These are phyloP conservation scores for Triplophysa siluroides DNA, from an alignment of 2,113 vertebrate genomes.

Conservation along the genomic window DNA sequence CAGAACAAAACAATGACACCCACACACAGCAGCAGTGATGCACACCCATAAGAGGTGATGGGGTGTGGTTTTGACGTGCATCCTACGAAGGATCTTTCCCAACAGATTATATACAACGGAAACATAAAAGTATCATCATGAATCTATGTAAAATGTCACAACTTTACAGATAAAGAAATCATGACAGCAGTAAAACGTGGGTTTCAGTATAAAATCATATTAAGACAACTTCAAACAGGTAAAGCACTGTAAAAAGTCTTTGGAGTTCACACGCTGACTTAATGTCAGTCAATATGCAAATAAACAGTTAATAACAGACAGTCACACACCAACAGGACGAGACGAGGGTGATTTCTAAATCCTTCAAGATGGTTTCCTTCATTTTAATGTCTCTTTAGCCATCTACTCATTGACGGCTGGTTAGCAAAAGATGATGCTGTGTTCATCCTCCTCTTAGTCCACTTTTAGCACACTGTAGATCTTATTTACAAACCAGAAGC, in stretches of 20 bases:
- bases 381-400: slow-evolving; percentile 55
- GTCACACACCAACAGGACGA: slow-evolving; percentile 64
- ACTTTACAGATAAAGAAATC: slow-evolving; percentile 55
- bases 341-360: slow-evolving; percentile 59
- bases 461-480: slow-evolving; percentile 99
- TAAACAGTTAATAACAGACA: slow-evolving; percentile 60
- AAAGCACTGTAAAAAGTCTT: slow-evolving; percentile 50
- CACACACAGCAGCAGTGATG: not conserved
- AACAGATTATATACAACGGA: slow-evolving; percentile 12
- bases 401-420: slow-evolving; percentile 48
- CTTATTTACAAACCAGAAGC: slow-evolving; percentile 99
- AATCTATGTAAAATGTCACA: slow-evolving; percentile 55
- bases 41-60: not conserved
- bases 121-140: slow-evolving; percentile 4
- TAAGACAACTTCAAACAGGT: slow-evolving; percentile 42
- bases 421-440: slow-evolving; percentile 35
- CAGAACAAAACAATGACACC: not conserved
- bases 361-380: slow-evolving; percentile 57
- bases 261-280: slow-evolving; percentile 54
- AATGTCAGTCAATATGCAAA: slow-evolving; percentile 57
- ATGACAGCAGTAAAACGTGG: slow-evolving; percentile 39
- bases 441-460: slow-evolving; percentile 76
- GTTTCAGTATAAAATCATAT: slow-evolving; percentile 55
- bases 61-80: not conserved
- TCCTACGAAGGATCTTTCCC: not conserved